phyloP scores from a whole-genome alignment of 2,888 invertebrate species.

The Drosophila neotestacea region DNA sequence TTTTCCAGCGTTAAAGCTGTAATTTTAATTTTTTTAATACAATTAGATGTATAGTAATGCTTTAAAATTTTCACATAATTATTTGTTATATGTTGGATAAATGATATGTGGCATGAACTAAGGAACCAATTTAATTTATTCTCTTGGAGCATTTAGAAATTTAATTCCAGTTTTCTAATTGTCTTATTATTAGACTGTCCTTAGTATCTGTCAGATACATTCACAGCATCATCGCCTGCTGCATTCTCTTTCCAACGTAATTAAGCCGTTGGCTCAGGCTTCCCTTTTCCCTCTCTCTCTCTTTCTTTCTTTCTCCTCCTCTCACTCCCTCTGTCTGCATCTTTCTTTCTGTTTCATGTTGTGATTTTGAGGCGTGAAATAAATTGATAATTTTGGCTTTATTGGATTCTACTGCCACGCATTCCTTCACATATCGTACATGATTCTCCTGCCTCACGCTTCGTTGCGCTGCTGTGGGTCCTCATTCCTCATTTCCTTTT shows the following conservation, averaged over 20 bases:
- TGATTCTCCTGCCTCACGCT: constrained; percentile 31
- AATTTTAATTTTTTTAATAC: too few relatives aligned
- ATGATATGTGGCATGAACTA: too few relatives aligned
- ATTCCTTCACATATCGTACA: constrained; percentile 49
- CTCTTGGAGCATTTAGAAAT: not conserved
- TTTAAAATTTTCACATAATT: too few relatives aligned
- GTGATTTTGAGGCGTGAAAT: constrained; percentile 81
- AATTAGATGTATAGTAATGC: too few relatives aligned
- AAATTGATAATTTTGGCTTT: constrained; percentile 82
- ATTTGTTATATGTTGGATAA: too few relatives aligned
- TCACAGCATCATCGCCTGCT: constrained; percentile 32
- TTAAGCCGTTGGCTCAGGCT: constrained; percentile 73
- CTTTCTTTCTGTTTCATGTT: constrained; percentile 30
- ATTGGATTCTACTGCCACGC: constrained; percentile 69
- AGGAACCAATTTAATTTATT: too few relatives aligned
- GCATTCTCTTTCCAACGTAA: constrained; percentile 50
- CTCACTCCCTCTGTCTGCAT: not conserved
- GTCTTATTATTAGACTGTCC: constrained; percentile 18
- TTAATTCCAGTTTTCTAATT: not conserved
- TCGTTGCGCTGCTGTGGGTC: constrained; percentile 76
- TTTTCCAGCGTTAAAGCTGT: too few relatives aligned
- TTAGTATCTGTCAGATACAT: constrained; percentile 35
- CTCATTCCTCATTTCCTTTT: constrained; percentile 14
- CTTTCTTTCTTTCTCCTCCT: not conserved
- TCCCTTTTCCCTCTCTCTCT: not conserved